Evolutionary conservation across 2,797 vertebrate species (phyloP).

Genomic region (Lutra lutra): DNA sequence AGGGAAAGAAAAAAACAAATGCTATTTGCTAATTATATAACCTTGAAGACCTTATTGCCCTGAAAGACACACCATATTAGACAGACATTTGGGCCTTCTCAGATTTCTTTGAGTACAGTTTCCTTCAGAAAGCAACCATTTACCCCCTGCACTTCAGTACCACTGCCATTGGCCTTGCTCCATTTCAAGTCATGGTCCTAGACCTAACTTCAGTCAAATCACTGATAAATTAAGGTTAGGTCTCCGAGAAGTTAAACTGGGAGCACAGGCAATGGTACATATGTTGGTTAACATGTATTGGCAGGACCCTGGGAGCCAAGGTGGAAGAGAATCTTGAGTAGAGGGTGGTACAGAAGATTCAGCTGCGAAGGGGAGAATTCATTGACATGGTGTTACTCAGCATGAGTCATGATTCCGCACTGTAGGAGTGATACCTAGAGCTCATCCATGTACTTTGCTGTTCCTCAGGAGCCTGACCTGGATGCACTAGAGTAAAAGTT

Average conservation of each 20-base stretch:
- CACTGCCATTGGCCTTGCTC: fast-evolving
- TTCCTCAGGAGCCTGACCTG: neutral
- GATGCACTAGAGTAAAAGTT: neutral
- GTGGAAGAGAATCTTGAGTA: neutral
- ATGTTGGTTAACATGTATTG: neutral
- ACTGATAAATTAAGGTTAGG: neutral
- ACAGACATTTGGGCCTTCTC: neutral
- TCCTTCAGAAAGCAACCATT: neutral
- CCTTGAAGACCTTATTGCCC: neutral
- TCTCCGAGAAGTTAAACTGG: neutral
- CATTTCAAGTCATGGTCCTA: neutral
- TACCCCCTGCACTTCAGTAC: neutral
- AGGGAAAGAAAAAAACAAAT: neutral
- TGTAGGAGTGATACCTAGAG: neutral
- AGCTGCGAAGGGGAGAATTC: neutral
- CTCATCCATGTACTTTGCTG: neutral
- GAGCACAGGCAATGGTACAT: neutral
- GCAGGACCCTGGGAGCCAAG: no score
- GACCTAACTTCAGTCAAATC: neutral
- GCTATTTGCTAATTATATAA: neutral
- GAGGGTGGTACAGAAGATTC: neutral
- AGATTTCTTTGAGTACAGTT: neutral
- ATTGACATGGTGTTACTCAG: neutral
- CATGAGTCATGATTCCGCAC: neutral
- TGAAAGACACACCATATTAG: neutral